Evolutionary conservation across 2,888 invertebrate genomes (phyloP).

Genomic region (Cataglyphis altisquamis): DNA sequence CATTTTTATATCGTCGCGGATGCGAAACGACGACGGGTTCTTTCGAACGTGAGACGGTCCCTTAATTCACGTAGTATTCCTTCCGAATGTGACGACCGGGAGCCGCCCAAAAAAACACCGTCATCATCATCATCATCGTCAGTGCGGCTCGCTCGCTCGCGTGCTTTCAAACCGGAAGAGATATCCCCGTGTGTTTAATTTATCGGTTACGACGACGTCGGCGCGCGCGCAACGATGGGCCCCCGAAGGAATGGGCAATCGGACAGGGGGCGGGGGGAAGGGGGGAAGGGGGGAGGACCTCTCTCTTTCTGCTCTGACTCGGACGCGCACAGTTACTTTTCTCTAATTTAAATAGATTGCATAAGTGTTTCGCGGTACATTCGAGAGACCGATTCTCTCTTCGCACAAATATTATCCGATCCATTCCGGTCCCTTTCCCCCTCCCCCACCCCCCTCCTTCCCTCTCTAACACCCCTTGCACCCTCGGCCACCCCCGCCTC

Average conservation of each 20-base stretch:
- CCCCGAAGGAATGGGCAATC: constrained; percentile 8
- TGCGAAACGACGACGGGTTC: background rate
- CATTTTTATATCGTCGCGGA: constrained; percentile 10
- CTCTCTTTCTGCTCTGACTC: constrained; percentile 31
- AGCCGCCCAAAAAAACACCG: too few species aligned
- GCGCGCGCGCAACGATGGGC: constrained; percentile 5
- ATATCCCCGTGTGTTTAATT: constrained; percentile 72
- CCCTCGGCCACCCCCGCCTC: too few species aligned
- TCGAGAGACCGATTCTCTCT: background rate
- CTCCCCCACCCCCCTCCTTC: background rate
- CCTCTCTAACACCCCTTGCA: background rate
- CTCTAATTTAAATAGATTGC: constrained; percentile 52
- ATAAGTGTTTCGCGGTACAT: constrained; percentile 29
- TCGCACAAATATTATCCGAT: constrained; percentile 1
- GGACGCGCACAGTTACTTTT: constrained; percentile 5
- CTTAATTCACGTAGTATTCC: background rate
- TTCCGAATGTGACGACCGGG: constrained; percentile 3
- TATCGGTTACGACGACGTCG: constrained; percentile 70
- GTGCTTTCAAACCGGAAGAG: constrained; percentile 79
- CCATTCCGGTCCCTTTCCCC: background rate
- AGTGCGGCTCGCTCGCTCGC: constrained; percentile 16
- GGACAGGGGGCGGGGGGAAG: background rate
- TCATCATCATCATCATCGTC: too few species aligned
- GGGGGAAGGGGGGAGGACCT: background rate
- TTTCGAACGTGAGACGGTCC: background rate